These are phyloP conservation scores for Dendrolimus punctatus DNA, from an alignment of 1,140 invertebrate genomes.

Conservation along the genomic window DNA sequence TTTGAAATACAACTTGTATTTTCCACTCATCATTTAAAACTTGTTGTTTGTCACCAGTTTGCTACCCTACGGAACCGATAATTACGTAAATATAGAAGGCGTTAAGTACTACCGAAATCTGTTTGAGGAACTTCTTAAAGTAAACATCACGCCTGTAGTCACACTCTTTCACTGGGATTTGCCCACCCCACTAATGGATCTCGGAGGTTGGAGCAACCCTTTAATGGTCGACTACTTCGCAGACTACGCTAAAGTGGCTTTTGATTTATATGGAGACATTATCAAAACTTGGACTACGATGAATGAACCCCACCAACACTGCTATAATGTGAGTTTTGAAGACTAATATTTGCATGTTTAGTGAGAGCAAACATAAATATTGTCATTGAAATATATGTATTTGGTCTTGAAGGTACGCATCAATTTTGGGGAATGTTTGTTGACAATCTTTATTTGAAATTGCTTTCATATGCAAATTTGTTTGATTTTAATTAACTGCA, in stretches of 20 bases:
- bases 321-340: constrained; percentile 40
- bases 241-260: constrained; percentile 75
- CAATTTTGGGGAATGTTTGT: not conserved
- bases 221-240: constrained; percentile 74
- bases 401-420: too few species aligned
- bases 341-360: not conserved
- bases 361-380: not conserved
- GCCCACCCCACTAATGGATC: constrained; percentile 71
- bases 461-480: too few species aligned
- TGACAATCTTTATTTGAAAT: not conserved
- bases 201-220: constrained; percentile 76
- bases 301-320: constrained; percentile 68
- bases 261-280: constrained; percentile 75
- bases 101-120: constrained; percentile 76
- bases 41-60: constrained; percentile 46
- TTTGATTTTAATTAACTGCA: too few species aligned
- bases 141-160: constrained; percentile 72
- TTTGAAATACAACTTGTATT: too few species aligned
- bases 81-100: constrained; percentile 71
- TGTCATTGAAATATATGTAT: too few species aligned
- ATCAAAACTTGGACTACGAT: constrained; percentile 73
- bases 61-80: constrained; percentile 71
- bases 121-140: constrained; percentile 73
- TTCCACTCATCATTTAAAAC: not conserved
- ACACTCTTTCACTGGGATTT: constrained; percentile 76